Conservation (phyloP, 2,797 vertebrate species). For the Cyprinodon diabolis region DNA sequence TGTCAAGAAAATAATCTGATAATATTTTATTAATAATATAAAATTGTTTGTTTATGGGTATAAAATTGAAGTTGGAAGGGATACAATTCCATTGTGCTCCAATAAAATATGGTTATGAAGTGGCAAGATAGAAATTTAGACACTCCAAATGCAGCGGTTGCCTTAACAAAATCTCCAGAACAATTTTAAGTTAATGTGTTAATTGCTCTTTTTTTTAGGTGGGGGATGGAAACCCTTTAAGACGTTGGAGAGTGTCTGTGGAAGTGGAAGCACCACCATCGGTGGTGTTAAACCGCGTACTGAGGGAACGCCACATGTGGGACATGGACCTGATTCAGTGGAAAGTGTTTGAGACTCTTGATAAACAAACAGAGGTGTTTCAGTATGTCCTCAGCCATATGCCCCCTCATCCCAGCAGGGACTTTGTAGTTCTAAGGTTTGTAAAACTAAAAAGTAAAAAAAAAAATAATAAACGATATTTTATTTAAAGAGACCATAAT, state of each 20-base stretch:
- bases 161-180: not conserved
- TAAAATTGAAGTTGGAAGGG: not conserved
- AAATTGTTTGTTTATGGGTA: not conserved
- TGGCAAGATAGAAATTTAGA: not conserved
- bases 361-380: slow-evolving; percentile 94
- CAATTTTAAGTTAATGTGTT: not conserved
- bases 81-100: not conserved
- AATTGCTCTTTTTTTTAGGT: slow-evolving; percentile 77
- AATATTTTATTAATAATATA: not conserved
- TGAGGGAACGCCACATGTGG: slow-evolving; percentile 97
- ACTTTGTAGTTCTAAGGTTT: slow-evolving; percentile 94
- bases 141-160: not conserved
- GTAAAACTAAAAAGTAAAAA: slow-evolving; percentile 19
- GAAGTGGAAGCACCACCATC: slow-evolving; percentile 96
- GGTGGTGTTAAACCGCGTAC: slow-evolving; percentile 92
- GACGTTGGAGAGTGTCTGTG: slow-evolving; percentile 91
- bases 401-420: slow-evolving; percentile 94
- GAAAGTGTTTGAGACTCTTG: slow-evolving; percentile 91
- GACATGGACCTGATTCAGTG: slow-evolving; percentile 96
- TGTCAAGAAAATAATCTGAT: not conserved
- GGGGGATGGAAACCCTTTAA: slow-evolving; percentile 91
- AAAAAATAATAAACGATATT: not conserved
- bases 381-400: slow-evolving; percentile 94
- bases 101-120: not conserved
- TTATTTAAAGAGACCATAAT: not conserved